Evolutionary conservation across 1,140 invertebrate genomes (phyloP), one percentile per base, ranked within the genome.

Genomic region (Drosophila pseudoananassae): DNA sequence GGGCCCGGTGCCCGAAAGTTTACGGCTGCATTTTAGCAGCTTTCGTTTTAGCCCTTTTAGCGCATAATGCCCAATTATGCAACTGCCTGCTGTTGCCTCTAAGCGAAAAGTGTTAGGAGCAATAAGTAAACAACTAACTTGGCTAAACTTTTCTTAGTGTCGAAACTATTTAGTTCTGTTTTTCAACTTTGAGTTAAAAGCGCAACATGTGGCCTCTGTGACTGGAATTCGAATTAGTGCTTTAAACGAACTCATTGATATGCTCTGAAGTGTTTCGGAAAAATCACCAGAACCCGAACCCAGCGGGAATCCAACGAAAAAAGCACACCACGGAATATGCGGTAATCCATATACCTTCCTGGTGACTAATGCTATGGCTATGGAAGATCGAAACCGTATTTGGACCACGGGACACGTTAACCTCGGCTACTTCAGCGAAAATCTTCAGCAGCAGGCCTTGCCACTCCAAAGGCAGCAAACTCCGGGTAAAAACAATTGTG

Each of bases 201-300:
- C 58, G 75, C 81, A 87, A 87, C 82, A 87, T 76, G 75, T 87
- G 78, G 63, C 31, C 56, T 25, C 43, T 53, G 57, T 87, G 81
- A 87, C 60, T 63, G 50, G 78, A 58, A 78, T 78, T 59, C 60
- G 47, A 57, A 78, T 65, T 69, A 31, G 64, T 25, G 15, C 33
- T 17, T 46, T 38, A 33, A 27, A 31, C 15, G 29, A 46, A 25
- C 65, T 76, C 20, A 81, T 77, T 70, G 14, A 64, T 78, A 85
- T 77, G 68, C 75, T 9, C 14, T 43, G 9, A 7, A 64, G 51
- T 45, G 20, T 5, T n/a, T 15, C 9, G 49, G 55, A 73, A 77
- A 84, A 78, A 78, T 77, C 63, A 73, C 68, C 52, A 17, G 51
- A 12, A 73, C 66, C 54, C n/a, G 49, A 8, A 52, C 9, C 4